A percentile compares a stretch with the other conserved stretches of the same genome.
These are phyloP conservation scores for Heliothis peltigera DNA, from an alignment of 2,888 invertebrate species.

Conservation along the genomic window DNA sequence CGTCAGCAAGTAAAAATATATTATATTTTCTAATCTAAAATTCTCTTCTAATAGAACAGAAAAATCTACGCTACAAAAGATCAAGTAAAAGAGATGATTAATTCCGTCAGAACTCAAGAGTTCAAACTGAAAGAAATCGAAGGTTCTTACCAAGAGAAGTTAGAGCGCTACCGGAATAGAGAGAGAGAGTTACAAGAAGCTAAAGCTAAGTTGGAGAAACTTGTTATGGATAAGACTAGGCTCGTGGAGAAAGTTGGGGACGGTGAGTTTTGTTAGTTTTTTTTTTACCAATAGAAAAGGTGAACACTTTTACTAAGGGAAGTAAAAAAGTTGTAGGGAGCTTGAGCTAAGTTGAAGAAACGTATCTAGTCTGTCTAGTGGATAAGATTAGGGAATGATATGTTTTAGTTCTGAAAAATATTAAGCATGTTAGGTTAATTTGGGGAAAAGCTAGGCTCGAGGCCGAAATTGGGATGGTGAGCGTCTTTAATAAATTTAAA, in stretches of 20 bases:
- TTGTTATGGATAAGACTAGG: conserved; percentile 83
- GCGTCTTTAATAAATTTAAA: too few relatives aligned
- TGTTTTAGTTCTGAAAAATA: too few relatives aligned
- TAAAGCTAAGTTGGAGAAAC: conserved; percentile 86
- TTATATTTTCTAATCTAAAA: neutral
- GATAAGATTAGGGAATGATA: too few relatives aligned
- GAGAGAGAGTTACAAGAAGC: conserved; percentile 86
- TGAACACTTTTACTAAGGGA: too few relatives aligned
- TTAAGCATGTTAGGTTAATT: too few relatives aligned
- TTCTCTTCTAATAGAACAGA: conserved; percentile 70
- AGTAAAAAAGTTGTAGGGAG: too few relatives aligned
- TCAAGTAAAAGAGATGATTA: conserved; percentile 75
- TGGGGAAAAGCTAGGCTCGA: too few relatives aligned
- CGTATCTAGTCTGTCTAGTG: too few relatives aligned
- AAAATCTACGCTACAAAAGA: conserved; percentile 78
- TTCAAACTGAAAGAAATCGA: conserved; percentile 79
- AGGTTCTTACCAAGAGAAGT: conserved; percentile 78
- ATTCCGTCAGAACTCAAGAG: conserved; percentile 76
- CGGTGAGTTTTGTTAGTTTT: conserved; percentile 73
- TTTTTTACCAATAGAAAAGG: too few relatives aligned
- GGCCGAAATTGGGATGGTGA: too few relatives aligned
- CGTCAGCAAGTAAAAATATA: too few relatives aligned
- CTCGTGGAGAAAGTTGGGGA: conserved; percentile 85
- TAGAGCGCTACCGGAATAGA: conserved; percentile 85
- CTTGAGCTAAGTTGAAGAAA: too few relatives aligned